Percentiles rank a stretch among this genome's conserved stretches.
phyloP scores from a whole-genome alignment of 2,113 vertebrate genomes.

The Mustela nigripes region DNA sequence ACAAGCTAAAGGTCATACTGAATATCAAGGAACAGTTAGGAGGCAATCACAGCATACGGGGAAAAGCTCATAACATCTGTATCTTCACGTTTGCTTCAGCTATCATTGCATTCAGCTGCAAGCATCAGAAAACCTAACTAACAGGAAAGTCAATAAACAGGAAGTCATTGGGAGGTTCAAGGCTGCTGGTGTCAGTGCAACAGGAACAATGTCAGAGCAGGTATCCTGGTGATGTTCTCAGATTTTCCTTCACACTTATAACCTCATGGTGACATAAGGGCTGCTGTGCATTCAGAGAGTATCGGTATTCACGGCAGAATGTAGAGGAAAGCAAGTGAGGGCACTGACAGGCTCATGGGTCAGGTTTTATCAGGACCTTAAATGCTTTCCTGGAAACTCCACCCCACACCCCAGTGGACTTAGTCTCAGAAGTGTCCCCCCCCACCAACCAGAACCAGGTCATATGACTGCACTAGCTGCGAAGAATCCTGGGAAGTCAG shows the following conservation, averaged over 20 bases:
- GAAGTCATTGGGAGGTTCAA: background rate
- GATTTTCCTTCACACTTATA: background rate
- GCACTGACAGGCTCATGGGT: background rate
- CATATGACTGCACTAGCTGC: background rate
- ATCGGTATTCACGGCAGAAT: conserved; percentile 6
- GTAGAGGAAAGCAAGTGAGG: background rate
- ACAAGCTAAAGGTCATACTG: conserved; percentile 14
- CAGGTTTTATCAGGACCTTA: background rate
- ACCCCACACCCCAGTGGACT: background rate
- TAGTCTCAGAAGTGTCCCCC: background rate
- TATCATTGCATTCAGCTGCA: background rate
- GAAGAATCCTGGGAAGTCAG: background rate
- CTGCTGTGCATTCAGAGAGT: background rate
- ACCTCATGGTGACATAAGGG: background rate
- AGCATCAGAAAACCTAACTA: background rate
- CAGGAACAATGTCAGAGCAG: background rate
- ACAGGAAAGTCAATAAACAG: background rate
- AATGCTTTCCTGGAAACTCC: background rate
- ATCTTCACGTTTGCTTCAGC: background rate
- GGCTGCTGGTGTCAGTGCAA: background rate
- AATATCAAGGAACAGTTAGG: background rate
- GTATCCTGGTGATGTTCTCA: background rate
- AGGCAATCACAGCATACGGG: background rate
- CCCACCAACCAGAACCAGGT: background rate
- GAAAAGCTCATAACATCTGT: background rate